Base-by-base conservation (phyloP, 1,140 invertebrate genomes). In the Pseudomyrmex dendroicus region DNA sequence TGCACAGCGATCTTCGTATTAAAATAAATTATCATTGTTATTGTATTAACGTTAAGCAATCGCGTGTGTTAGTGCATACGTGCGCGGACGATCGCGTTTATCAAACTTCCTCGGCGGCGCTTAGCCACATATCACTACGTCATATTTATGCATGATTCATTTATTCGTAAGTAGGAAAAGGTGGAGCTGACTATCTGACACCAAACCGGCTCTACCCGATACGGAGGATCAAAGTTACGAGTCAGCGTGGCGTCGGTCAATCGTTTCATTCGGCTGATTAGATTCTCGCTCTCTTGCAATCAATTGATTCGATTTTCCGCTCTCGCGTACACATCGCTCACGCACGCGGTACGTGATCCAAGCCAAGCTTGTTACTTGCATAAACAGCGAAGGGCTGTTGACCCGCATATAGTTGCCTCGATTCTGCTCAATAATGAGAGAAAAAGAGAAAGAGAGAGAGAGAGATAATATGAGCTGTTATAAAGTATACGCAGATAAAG, bases 281-380 rank as follows among this genome's bases (percentile, higher is more conserved):
- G 57, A 86, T 44, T 68, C 85, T 73, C 54, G 63, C 46, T 72
- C 25, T 25, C 25, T 25, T 25, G 25, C 25, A 25, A 25, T 57
- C 46, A 22, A 74, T 74, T 57, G 57, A 82, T 73, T 7, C 22
- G 8, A 35, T 35, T 35, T 35, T 35, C 52, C n/a, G 20, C 22
- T 52, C 7, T 17, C 12, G 77, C 59, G 35, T 59, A 62, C 13
- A 22, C 4, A 22, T 76, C 8, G 22, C 22, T 3, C 82, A 84
- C 50, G 84, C 80, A 56, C 63, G 2, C 48, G 15, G 20, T 44
- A 68, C 68, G 25, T 85, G 84, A 84, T 73, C 17, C 22, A 4
- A 20, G 0, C 15, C 10, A 8, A 17, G 50, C 25, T 25, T 3
- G 35, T 68, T 25, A 25, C 9, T 52, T 48, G 20, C 20, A 46